A percentile compares a stretch with the other conserved stretches of the same genome.
phyloP scores from a whole-genome alignment of 1,140 invertebrate species.

The Penaeus indicus region DNA sequence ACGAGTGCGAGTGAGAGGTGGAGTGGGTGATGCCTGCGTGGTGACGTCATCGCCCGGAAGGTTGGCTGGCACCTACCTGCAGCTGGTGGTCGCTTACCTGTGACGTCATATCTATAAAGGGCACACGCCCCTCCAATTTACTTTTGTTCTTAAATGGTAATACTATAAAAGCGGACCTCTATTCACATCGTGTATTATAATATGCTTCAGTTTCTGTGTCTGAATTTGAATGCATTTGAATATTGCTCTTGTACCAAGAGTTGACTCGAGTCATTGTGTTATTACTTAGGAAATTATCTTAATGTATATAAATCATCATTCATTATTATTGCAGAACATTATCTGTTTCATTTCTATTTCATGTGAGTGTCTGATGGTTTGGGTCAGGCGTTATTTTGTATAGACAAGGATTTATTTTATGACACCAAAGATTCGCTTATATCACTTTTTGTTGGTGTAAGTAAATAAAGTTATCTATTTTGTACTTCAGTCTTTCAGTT shows the following conservation, averaged over 20 bases:
- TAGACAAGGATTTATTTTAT: conserved; percentile 16
- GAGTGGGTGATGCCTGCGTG: conserved; percentile 29
- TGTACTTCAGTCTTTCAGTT: conserved; percentile 29
- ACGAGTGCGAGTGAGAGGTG: background rate
- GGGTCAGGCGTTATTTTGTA: conserved; percentile 19
- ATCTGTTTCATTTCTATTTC: conserved; percentile 39
- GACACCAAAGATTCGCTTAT: conserved; percentile 63
- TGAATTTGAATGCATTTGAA: background rate
- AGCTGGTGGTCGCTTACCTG: background rate
- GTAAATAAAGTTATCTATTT: conserved; percentile 56
- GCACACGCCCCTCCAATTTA: too few relatives aligned
- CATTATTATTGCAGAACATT: conserved; percentile 1
- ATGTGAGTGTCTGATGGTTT: conserved; percentile 5
- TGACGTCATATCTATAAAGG: background rate
- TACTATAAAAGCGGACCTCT: background rate
- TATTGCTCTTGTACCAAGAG: conserved; percentile 57
- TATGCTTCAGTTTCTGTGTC: background rate
- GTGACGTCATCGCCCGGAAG: conserved; percentile 43
- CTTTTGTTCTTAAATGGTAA: too few relatives aligned
- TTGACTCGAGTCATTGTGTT: background rate
- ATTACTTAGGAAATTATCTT: conserved; percentile 9
- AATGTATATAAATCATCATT: conserved; percentile 16
- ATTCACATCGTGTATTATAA: background rate
- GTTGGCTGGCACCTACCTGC: conserved; percentile 13
- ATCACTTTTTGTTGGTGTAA: conserved; percentile 50